Evolutionary conservation across 2,888 invertebrate species (phyloP).

Genomic region (Phaonia tiefii): DNA sequence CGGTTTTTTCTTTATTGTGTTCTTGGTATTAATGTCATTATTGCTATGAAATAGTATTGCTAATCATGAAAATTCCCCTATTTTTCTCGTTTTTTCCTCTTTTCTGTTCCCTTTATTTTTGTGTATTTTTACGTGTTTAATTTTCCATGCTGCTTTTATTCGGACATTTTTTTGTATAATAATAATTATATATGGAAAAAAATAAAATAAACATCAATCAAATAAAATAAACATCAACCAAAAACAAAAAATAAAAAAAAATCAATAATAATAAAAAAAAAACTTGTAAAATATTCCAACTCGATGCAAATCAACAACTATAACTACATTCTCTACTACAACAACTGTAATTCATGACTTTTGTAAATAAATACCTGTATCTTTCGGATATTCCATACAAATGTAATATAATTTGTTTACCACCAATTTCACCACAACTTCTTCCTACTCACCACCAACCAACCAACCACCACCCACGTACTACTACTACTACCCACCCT

Average conservation of each 20-base stretch:
- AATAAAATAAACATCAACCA: constrained; percentile 63
- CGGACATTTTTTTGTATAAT: constrained; percentile 78
- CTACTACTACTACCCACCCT: too few relatives aligned
- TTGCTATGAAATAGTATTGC: constrained; percentile 71
- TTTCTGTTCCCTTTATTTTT: constrained; percentile 37
- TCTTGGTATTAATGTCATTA: constrained; percentile 52
- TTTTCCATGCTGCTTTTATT: constrained; percentile 81
- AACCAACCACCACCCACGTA: too few relatives aligned
- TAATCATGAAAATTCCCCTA: constrained; percentile 75
- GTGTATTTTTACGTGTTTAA: constrained; percentile 69
- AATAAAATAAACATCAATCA: constrained; percentile 62
- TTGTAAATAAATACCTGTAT: constrained; percentile 60
- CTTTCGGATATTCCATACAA: constrained; percentile 43
- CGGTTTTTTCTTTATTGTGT: constrained; percentile 58
- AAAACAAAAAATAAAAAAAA: constrained; percentile 56
- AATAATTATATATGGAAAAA: constrained; percentile 64
- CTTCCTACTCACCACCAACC: neutral
- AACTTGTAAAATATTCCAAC: constrained; percentile 48
- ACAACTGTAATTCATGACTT: constrained; percentile 30
- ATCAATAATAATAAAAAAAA: constrained; percentile 68
- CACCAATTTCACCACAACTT: neutral
- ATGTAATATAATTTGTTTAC: constrained; percentile 34
- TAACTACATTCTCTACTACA: constrained; percentile 39
- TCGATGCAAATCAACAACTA: constrained; percentile 20
- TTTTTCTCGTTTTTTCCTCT: constrained; percentile 77